Percentiles rank a stretch among this genome's conserved stretches.
Conservation (phyloP, 2,888 invertebrate genomes). For the Chymomyza fuscimana region DNA sequence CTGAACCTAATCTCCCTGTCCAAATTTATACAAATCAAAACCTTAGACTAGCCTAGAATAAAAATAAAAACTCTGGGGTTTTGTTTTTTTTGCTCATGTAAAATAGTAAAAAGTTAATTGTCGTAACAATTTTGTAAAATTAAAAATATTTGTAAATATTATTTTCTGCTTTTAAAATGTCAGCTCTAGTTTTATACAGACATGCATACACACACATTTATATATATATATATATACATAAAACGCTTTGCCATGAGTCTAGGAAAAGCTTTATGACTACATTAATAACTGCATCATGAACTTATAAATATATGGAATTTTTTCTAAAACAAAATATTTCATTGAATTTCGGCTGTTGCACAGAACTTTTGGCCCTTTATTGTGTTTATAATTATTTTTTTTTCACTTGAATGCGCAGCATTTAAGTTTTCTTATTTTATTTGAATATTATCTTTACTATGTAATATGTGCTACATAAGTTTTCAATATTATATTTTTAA, state of each 20-base stretch:
- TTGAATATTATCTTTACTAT: background rate
- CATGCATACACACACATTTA: background rate
- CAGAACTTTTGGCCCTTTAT: background rate
- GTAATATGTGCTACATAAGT: conserved; percentile 36
- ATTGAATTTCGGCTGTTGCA: conserved; percentile 1
- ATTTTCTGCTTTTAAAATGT: conserved; percentile 65
- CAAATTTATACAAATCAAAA: conserved; percentile 23
- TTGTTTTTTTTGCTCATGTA: background rate
- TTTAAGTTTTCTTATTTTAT: background rate
- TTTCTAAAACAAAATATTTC: background rate
- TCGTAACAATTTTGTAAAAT: conserved; percentile 36
- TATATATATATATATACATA: no score
- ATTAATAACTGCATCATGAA: background rate
- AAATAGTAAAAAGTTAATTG: background rate
- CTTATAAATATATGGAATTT: background rate
- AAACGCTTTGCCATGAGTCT: conserved; percentile 6
- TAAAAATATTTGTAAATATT: conserved; percentile 65
- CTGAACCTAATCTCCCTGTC: no score
- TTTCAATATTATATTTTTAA: conserved; percentile 37
- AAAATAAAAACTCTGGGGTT: conserved; percentile 20
- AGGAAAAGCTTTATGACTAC: background rate
- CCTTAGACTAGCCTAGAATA: conserved; percentile 40
- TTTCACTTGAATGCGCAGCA: background rate
- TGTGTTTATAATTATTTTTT: background rate
- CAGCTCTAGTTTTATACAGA: conserved; percentile 17